phyloP scores from a whole-genome alignment of 2,888 invertebrate species.

The Poecilobothrus nobilitatus region DNA sequence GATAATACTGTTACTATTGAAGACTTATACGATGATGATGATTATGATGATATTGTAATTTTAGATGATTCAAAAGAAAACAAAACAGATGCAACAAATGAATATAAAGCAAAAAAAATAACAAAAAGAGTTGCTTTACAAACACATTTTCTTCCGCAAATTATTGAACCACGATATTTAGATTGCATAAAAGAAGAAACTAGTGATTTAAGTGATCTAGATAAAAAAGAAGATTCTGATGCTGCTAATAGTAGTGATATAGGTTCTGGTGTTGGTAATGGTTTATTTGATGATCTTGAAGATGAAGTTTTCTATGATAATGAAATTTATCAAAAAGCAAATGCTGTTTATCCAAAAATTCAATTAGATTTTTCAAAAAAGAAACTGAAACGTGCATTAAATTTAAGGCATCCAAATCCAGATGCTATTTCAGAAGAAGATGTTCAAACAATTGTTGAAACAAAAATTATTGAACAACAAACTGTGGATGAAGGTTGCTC shows the following conservation, averaged over 20 bases:
- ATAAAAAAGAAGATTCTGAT: constrained; percentile 42
- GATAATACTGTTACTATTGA: background rate
- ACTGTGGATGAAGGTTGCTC: constrained; percentile 52
- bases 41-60: background rate
- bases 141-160: constrained; percentile 50
- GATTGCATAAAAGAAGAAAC: constrained; percentile 73
- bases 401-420: constrained; percentile 18
- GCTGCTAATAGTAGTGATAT: background rate
- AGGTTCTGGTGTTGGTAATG: background rate
- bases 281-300: constrained; percentile 34
- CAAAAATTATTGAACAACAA: constrained; percentile 50
- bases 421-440: constrained; percentile 36
- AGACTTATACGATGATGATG: background rate
- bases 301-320: constrained; percentile 46
- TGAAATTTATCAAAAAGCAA: constrained; percentile 36
- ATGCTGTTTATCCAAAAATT: constrained; percentile 42
- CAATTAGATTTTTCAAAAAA: constrained; percentile 38
- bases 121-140: constrained; percentile 50
- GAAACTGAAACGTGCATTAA: constrained; percentile 25
- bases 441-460: constrained; percentile 48
- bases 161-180: constrained; percentile 56
- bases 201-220: constrained; percentile 56
- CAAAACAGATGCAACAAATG: constrained; percentile 10
- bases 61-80: background rate
- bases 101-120: constrained; percentile 43